These are phyloP conservation scores for Malacoraja senta DNA, from an alignment of 2,797 vertebrate species.

Conservation along the genomic window DNA sequence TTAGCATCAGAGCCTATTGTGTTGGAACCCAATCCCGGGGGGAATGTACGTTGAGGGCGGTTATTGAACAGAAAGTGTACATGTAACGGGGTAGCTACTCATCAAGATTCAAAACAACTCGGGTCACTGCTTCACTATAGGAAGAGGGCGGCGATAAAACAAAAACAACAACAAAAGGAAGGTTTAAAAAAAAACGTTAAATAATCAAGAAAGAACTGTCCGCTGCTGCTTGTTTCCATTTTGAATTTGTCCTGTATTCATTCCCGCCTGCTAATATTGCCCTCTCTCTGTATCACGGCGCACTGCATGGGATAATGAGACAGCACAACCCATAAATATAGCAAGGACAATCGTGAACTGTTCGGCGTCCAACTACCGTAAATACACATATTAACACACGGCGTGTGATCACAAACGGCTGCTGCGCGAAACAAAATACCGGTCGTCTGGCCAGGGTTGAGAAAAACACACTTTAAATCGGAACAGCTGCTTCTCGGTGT, in stretches of 20 bases:
- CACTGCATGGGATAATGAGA: constrained; percentile 11
- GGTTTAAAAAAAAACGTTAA: neutral
- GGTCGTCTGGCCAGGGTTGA: neutral
- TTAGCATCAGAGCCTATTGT: neutral
- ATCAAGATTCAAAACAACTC: neutral
- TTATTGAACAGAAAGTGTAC: neutral
- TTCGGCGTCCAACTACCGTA: neutral
- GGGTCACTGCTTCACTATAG: neutral
- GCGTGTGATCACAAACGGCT: neutral
- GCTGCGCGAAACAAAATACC: neutral
- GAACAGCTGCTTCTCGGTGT: neutral
- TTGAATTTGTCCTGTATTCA: neutral
- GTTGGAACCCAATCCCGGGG: neutral
- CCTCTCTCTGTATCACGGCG: constrained; percentile 7
- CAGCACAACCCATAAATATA: neutral
- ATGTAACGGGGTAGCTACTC: neutral
- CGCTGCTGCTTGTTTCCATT: neutral
- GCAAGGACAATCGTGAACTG: neutral
- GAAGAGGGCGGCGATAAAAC: neutral
- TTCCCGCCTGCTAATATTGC: constrained; percentile 28
- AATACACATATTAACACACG: neutral
- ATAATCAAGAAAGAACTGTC: neutral
- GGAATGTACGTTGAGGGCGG: neutral
- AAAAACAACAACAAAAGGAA: neutral
- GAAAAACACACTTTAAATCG: neutral